These are phyloP conservation scores for Platycercus adscitus DNA, from an alignment of 2,113 vertebrate genomes.

Conservation along the genomic window DNA sequence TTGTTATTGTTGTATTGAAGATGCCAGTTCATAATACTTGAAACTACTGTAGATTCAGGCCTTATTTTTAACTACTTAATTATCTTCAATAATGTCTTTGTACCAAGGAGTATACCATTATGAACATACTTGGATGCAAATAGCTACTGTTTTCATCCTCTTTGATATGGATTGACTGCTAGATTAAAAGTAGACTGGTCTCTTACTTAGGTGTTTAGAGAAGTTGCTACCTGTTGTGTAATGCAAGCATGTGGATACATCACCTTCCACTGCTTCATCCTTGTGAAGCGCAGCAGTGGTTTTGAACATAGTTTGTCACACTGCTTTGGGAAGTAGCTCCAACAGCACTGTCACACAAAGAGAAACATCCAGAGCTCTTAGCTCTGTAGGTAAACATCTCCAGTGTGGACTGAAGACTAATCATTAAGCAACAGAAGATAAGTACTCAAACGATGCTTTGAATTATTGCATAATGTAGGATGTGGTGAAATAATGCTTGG, in stretches of 20 bases:
- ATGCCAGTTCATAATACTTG: neutral
- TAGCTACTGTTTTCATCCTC: neutral
- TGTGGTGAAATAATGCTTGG: neutral
- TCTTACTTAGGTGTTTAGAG: neutral
- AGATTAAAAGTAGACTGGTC: neutral
- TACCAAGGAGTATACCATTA: neutral
- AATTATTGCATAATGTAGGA: neutral
- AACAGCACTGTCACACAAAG: neutral
- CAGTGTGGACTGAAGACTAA: neutral
- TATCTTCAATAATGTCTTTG: neutral
- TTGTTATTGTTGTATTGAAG: neutral
- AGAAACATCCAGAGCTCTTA: neutral
- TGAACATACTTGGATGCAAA: neutral
- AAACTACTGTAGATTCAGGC: neutral
- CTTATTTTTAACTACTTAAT: neutral
- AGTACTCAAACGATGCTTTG: neutral
- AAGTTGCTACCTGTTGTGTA: neutral
- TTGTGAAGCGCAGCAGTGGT: fast-evolving
- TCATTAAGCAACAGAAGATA: neutral
- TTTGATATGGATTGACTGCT: neutral
- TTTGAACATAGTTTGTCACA: neutral
- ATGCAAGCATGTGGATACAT: neutral
- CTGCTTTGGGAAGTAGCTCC: neutral
- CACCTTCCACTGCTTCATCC: neutral
- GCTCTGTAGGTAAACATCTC: neutral